A percentile compares a stretch with the other conserved stretches of the same genome.
These are phyloP conservation scores for Corynorhinus townsendii DNA, from an alignment of 2,113 vertebrate genomes.

Conservation along the genomic window DNA sequence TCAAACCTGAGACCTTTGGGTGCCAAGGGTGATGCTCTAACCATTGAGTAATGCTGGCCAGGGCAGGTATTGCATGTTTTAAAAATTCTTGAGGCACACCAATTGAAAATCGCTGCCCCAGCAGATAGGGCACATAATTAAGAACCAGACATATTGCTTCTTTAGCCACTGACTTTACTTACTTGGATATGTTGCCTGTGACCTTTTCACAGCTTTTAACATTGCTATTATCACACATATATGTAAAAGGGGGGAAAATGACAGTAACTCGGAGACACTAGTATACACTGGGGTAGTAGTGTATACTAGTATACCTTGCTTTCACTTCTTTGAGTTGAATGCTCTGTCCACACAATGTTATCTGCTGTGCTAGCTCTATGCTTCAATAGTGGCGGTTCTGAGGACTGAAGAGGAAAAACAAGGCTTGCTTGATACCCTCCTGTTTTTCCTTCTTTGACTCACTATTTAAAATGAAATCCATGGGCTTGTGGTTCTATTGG, in stretches of 20 bases:
- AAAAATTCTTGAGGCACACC: background rate
- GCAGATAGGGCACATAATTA: slow-evolving; percentile 13
- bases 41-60: no score
- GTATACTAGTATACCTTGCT: background rate
- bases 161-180: slow-evolving; percentile 7
- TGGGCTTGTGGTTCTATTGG: background rate
- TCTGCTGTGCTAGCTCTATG: background rate
- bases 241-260: slow-evolving; percentile 1
- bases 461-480: slow-evolving; percentile 7
- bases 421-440: background rate
- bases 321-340: background rate
- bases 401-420: background rate
- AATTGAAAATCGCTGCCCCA: background rate
- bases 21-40: no score
- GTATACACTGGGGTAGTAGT: background rate
- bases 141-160: slow-evolving; percentile 19
- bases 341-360: background rate
- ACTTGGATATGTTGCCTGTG: background rate
- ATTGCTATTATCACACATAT: slow-evolving; percentile 50
- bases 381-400: slow-evolving; percentile 10
- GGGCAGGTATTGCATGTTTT: background rate
- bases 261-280: slow-evolving; percentile 6
- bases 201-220: slow-evolving; percentile 55
- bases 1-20: background rate
- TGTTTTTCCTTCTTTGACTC: background rate